A percentile compares a stretch with the other conserved stretches of the same genome.
phyloP scores from a whole-genome alignment of 2,113 vertebrate species.

The Zapornia atra region DNA sequence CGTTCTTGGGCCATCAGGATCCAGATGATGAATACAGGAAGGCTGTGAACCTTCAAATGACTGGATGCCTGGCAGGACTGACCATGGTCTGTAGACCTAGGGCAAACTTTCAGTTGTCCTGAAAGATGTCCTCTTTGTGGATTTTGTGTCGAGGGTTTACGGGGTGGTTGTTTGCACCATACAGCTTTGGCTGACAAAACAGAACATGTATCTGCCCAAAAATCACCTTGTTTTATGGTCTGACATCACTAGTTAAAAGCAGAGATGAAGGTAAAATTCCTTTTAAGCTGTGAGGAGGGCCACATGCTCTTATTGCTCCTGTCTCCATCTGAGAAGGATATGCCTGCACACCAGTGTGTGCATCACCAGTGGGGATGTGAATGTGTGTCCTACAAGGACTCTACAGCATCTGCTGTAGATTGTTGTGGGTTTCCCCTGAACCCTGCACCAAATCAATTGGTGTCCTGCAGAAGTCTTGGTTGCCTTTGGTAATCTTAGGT shows the following conservation, averaged over 20 bases:
- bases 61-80: neutral
- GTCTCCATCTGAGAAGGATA: neutral
- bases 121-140: neutral
- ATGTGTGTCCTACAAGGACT: neutral
- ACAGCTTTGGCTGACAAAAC: neutral
- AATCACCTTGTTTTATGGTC: neutral
- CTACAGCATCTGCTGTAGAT: neutral
- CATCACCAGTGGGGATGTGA: neutral
- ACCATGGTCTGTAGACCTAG: neutral
- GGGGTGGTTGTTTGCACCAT: neutral
- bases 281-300: neutral
- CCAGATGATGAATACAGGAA: neutral
- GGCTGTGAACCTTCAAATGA: neutral
- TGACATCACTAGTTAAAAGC: neutral
- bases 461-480: neutral
- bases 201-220: neutral
- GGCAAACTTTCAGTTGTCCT: neutral
- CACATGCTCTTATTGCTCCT: neutral
- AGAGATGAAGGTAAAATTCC: neutral
- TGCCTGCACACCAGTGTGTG: neutral
- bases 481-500: neutral
- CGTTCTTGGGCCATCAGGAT: neutral
- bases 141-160: neutral
- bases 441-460: neutral
- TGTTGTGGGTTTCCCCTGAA: neutral